Percentiles rank a stretch among this genome's conserved stretches.
These are phyloP conservation scores for Sitophilus oryzae DNA, from an alignment of 1,140 invertebrate species.

Conservation along the genomic window DNA sequence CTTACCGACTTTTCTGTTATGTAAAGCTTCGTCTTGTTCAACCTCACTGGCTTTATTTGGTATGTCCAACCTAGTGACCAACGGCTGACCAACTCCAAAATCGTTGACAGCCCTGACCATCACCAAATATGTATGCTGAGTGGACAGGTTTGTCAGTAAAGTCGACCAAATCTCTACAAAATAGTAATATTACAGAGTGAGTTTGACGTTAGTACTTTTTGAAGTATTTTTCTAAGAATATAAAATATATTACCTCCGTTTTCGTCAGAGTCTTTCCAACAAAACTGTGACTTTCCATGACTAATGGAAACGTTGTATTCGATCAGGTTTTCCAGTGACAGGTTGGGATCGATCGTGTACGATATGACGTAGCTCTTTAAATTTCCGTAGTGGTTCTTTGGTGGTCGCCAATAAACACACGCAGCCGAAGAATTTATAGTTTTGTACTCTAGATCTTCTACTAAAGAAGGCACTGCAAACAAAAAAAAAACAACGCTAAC, in stretches of 20 bases:
- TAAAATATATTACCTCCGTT: background rate
- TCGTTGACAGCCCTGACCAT: slow-evolving; percentile 50
- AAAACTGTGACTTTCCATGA: slow-evolving; percentile 15
- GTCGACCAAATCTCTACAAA: slow-evolving; percentile 27
- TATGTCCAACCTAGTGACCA: slow-evolving; percentile 35
- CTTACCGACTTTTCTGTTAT: slow-evolving; percentile 45
- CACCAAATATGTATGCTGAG: slow-evolving; percentile 50
- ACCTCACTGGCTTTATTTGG: slow-evolving; percentile 7
- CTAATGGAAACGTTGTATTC: slow-evolving; percentile 19
- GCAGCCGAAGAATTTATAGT: slow-evolving; percentile 31
- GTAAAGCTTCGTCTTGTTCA: slow-evolving; percentile 30
- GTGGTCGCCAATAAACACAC: slow-evolving; percentile 33
- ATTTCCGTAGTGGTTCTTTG: slow-evolving; percentile 28
- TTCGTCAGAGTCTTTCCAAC: slow-evolving; percentile 15
- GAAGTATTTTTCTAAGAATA: background rate
- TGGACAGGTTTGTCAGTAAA: slow-evolving; percentile 44
- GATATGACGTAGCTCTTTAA: slow-evolving; percentile 31
- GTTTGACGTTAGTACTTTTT: background rate
- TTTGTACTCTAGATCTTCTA: slow-evolving; percentile 32
- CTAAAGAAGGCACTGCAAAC: slow-evolving; percentile 35
- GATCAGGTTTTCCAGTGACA: slow-evolving; percentile 31
- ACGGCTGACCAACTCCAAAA: slow-evolving; percentile 49
- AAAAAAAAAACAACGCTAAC: slow-evolving; percentile 18
- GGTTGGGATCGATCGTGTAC: slow-evolving; percentile 32
- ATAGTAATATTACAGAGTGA: background rate